Percentiles rank a stretch among this genome's conserved stretches.
Conservation (phyloP, 2,797 vertebrate species). For the Perodicticus potto region DNA sequence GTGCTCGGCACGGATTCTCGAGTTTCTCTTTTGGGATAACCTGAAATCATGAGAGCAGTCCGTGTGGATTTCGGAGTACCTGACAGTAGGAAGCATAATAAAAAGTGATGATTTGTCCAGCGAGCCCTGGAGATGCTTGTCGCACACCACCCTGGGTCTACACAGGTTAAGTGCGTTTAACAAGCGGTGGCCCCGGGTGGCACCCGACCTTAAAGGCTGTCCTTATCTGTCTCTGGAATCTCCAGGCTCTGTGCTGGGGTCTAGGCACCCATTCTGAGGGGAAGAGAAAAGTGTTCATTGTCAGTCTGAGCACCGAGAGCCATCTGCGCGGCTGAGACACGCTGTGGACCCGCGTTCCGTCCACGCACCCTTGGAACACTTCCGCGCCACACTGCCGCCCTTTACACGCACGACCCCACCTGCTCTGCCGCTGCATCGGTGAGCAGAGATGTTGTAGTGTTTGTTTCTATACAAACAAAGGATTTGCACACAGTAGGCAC, state of each 20-base stretch:
- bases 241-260: not conserved
- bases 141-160: slow-evolving; percentile 10
- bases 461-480: not conserved
- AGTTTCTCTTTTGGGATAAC: slow-evolving; percentile 78
- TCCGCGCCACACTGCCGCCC: fast-evolving
- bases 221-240: not conserved
- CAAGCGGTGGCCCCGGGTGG: not conserved
- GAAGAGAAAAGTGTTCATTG: not conserved
- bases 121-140: slow-evolving; percentile 60
- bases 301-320: not conserved
- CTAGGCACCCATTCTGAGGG: not conserved
- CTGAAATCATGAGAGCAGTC: slow-evolving; percentile 76
- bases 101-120: slow-evolving; percentile 77
- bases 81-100: slow-evolving; percentile 73
- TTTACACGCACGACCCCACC: too few relatives aligned
- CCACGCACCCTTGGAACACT: not conserved
- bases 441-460: not conserved
- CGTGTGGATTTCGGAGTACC: slow-evolving; percentile 69
- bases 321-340: not conserved
- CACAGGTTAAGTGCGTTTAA: slow-evolving; percentile 61
- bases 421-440: not conserved
- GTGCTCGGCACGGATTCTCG: slow-evolving; percentile 69
- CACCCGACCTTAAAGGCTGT: not conserved
- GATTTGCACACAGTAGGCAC: not conserved
- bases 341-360: too few relatives aligned